phyloP scores from a whole-genome alignment of 2,888 invertebrate genomes.

The Eilema griseolum region DNA sequence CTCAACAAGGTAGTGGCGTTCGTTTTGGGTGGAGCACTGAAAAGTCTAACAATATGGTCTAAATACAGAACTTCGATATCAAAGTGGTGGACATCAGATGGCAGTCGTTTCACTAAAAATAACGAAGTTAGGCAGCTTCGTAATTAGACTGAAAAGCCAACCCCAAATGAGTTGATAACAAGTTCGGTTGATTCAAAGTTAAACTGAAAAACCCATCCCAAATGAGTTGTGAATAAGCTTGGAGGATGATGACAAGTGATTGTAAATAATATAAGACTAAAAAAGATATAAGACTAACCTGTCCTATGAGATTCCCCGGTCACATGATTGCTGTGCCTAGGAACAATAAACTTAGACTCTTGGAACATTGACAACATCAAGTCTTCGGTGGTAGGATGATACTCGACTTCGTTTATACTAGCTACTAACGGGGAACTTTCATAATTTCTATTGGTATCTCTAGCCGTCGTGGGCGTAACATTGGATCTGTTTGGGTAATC shows the following conservation, averaged over 20 bases:
- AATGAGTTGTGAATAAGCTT: background rate
- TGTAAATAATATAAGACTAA: no score
- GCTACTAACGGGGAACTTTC: slow-evolving; percentile 81
- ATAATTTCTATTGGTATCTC: slow-evolving; percentile 73
- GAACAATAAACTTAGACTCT: slow-evolving; percentile 80
- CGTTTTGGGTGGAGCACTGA: no score
- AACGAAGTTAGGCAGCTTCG: background rate
- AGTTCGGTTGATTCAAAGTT: background rate
- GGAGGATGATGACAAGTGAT: no score
- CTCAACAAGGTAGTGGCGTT: no score
- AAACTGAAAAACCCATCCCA: background rate
- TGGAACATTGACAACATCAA: slow-evolving; percentile 83
- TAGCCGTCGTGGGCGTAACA: slow-evolving; percentile 48
- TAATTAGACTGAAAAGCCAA: background rate
- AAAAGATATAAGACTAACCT: slow-evolving; percentile 62
- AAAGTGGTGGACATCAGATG: no score
- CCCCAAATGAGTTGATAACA: background rate
- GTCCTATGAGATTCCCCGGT: slow-evolving; percentile 77
- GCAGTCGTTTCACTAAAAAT: no score
- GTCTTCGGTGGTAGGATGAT: slow-evolving; percentile 82
- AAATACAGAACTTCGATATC: no score
- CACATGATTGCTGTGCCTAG: slow-evolving; percentile 73
- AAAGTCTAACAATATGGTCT: no score
- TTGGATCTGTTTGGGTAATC: slow-evolving; percentile 67
- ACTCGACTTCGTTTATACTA: slow-evolving; percentile 81